Evolutionary conservation across 2,888 invertebrate genomes (phyloP).

Genomic region (Ctenicera cuprea): DNA sequence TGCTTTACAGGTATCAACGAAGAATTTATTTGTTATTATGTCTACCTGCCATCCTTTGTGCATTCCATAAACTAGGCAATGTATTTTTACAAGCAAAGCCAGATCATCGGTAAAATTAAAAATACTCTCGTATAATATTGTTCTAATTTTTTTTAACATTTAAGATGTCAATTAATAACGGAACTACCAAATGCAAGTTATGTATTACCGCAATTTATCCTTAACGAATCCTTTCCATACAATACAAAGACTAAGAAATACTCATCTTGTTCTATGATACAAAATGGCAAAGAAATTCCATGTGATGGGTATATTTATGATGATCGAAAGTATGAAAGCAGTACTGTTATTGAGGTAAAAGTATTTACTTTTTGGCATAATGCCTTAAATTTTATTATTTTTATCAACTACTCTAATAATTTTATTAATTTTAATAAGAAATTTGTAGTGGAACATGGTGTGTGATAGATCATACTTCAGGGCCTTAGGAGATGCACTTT

Average conservation of each 20-base stretch:
- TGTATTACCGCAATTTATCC: constrained; percentile 70
- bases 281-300: constrained; percentile 69
- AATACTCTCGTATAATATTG: neutral
- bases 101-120: constrained; percentile 74
- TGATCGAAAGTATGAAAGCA: constrained; percentile 76
- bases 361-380: too few relatives aligned
- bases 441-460: constrained; percentile 79
- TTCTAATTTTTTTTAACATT: neutral
- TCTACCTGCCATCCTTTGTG: constrained; percentile 82
- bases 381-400: neutral
- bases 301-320: constrained; percentile 80
- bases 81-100: constrained; percentile 82
- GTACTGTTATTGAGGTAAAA: constrained; percentile 79
- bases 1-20: constrained; percentile 76
- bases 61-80: constrained; percentile 83
- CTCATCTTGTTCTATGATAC: constrained; percentile 75
- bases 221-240: constrained; percentile 75
- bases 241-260: constrained; percentile 71
- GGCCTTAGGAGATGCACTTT: constrained; percentile 80
- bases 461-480: constrained; percentile 79
- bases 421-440: too few relatives aligned
- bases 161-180: constrained; percentile 77
- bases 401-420: too few relatives aligned
- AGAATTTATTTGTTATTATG: constrained; percentile 81
- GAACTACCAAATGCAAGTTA: constrained; percentile 72